Base-by-base conservation (phyloP, 64 coral and sea anemone genomes). In the Montipora efflorescens region DNA sequence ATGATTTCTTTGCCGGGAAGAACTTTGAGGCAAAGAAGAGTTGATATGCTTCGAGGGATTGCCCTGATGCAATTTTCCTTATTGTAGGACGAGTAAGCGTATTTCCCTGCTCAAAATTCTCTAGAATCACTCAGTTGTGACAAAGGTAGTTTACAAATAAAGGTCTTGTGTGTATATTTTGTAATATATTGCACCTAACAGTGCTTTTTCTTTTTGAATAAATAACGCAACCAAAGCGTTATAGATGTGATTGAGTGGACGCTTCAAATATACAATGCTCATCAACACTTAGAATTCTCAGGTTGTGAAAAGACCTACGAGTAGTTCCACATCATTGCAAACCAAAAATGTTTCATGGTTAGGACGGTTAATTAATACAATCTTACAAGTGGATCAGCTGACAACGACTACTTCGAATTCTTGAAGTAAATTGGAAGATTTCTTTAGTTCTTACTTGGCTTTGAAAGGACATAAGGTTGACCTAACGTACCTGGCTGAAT, bases 31-130 rank as follows among this genome's bases (percentile, higher is more conserved):
- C 82, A 86, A 86, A 72, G 67, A 21, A 22, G 82, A 49, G 82
- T 86, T 86, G 82, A 86, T 20, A 86, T 86, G 82, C 82, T 86
- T 86, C 62, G 82, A 69, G 67, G 44, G 1, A 86, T 86, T 50
- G 82, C 82, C 0, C 19, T 86, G 1, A 16, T 11, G 16, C 66
- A 86, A 72, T 86, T 86, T 68, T 71, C 82, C 7, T 72, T 86
- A 59, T 51, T 86, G 20, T 86, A 70, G 71, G 12, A 1, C 16
- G 7, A 19, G 44, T 64, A 57, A 36, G 36, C 4, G 9, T 77
- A 77, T 46, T 44, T 77, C 36, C 21, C 7, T 47, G 36, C 5
- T 14, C 12, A 77, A 8, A 25, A 43, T 6, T 78, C 76, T 45
- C 15, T 5, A 13, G 68, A 71, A 49, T 49, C 16, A 18, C 14